Percentiles rank a stretch among this genome's conserved stretches.
Evolutionary conservation across 2,113 vertebrate species (phyloP).

Genomic region (Barnardius zonarius): DNA sequence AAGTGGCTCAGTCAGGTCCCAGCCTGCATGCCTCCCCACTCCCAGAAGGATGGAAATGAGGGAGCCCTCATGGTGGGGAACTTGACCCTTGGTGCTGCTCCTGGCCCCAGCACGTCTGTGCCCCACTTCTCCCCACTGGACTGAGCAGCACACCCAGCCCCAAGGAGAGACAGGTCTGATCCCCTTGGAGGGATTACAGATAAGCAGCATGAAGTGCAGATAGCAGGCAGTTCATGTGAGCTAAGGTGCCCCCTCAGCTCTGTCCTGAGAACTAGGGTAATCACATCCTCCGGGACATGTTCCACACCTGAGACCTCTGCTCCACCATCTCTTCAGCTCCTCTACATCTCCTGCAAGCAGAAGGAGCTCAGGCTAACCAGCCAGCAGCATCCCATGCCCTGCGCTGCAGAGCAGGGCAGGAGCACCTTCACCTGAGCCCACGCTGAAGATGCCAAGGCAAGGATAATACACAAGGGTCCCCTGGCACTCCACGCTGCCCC

Average conservation of each 20-base stretch:
- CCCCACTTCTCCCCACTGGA: neutral
- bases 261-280: neutral
- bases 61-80: neutral
- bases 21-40: fast-evolving
- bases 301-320: neutral
- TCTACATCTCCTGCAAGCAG: neutral
- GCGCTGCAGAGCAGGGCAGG: neutral
- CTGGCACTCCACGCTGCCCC: fast-evolving
- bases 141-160: neutral
- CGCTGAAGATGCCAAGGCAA: neutral
- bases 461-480: neutral
- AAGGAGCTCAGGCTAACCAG: neutral
- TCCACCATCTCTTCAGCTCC: neutral
- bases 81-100: neutral
- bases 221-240: fast-evolving
- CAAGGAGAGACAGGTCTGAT: neutral
- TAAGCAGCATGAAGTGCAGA: neutral
- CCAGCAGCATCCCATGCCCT: neutral
- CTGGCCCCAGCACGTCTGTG: neutral
- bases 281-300: fast-evolving
- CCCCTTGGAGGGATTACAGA: neutral
- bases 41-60: neutral
- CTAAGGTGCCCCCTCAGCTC: neutral
- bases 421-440: neutral
- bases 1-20: neutral